Base-by-base conservation (phyloP, 2,113 vertebrate species). In the Acanthochromis polyacanthus region DNA sequence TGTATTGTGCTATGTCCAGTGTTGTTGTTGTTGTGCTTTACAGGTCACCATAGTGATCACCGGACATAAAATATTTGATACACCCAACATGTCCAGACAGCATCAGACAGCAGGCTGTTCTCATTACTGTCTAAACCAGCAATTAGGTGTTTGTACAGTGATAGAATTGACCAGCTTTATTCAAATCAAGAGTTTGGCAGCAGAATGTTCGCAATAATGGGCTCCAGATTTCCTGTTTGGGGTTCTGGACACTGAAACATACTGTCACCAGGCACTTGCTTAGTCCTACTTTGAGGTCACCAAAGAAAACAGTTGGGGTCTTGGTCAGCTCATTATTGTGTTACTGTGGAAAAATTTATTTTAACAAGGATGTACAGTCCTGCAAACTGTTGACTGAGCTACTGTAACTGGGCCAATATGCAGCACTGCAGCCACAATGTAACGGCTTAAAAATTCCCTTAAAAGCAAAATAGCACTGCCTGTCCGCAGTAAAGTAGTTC, bases 81-180 rank as follows among this genome's bases (percentile, higher is more conserved):
- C 22, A 43, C 38, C 94, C 93, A 95, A 92, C 94, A 94, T 94
- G 93, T 63, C 65, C 52, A 73, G 63, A 59, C 11, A 73, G 32
- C 60, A 78, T 48, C 25, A 95, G 95, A 95, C 95, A 96, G 95
- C 76, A 91, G 91, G 91, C 91, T 94, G 91, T 92, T 90, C 92
- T 95, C 95, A 95, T 96, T 96, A 97, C 95, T 96, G 96, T 96
- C 94, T 94, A 95, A 94, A 96, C 92, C 94, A 95, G 95, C 95
- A 95, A 96, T 96, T 95, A 96, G 94, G 94, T 95, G 95, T 96
- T 95, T 95, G 94, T 95, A 95, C 59, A 59, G 83, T 32, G 6
- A 96, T 95, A 93, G 96, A 96, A 95, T 95, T 96, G 95, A 96
- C 93, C 93, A 95, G 95, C 93, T 95, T 96, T 95, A 96, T 96